A percentile compares a stretch with the other conserved stretches of the same genome.
phyloP scores from a whole-genome alignment of 2,797 vertebrate genomes.

The Manis crassicaudata region DNA sequence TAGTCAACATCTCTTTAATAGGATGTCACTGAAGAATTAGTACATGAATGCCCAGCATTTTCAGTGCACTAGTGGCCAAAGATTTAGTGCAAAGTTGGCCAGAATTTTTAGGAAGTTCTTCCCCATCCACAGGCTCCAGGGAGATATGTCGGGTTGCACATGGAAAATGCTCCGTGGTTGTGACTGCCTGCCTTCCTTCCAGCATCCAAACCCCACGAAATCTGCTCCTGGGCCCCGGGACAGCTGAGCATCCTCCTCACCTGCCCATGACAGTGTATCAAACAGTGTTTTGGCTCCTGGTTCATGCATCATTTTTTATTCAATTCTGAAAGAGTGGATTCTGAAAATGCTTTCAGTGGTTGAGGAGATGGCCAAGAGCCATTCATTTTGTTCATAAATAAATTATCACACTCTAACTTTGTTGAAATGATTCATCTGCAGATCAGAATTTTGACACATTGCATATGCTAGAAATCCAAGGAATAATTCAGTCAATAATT shows the following conservation, averaged over 20 bases:
- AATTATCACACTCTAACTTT: background rate
- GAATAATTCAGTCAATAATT: background rate
- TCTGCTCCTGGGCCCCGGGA: background rate
- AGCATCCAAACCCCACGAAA: conserved; percentile 11
- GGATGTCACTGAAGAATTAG: background rate
- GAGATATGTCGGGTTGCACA: conserved; percentile 31
- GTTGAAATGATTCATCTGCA: background rate
- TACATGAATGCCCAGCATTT: background rate
- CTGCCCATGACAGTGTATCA: background rate
- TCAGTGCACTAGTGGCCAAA: background rate
- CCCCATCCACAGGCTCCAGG: background rate
- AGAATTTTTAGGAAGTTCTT: conserved; percentile 28
- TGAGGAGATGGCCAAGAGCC: background rate
- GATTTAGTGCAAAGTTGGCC: background rate
- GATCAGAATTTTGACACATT: background rate
- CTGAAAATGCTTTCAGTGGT: background rate
- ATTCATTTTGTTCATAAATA: conserved; percentile 1
- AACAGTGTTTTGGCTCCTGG: background rate
- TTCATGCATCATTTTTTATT: conserved; percentile 10
- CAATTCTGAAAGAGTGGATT: background rate
- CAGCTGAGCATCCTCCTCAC: background rate
- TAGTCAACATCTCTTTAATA: background rate
- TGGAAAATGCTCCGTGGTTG: conserved; percentile 21
- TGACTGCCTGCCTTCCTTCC: background rate
- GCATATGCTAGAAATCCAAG: background rate